Conservation (phyloP, 2,113 vertebrate genomes). For the Eulemur rufifrons region DNA sequence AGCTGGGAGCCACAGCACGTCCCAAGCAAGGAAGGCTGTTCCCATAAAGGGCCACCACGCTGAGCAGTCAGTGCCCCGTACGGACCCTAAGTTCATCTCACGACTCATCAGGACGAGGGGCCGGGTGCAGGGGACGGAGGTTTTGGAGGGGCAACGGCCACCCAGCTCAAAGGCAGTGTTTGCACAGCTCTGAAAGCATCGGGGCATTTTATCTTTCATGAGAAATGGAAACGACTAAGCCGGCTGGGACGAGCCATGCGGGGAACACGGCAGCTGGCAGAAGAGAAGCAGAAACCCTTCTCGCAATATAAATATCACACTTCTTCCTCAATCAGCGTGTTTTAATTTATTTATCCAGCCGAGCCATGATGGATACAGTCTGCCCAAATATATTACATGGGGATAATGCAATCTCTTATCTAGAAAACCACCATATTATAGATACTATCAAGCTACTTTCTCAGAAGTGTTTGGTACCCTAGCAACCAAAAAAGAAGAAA, state of each 20-base stretch:
- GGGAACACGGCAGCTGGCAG: slow-evolving; percentile 16
- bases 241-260: neutral
- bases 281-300: slow-evolving; percentile 25
- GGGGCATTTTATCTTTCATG: neutral
- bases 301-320: slow-evolving; percentile 59
- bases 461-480: slow-evolving; percentile 73
- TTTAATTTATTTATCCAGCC: slow-evolving; percentile 76
- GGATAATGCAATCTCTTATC: slow-evolving; percentile 74
- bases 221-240: neutral
- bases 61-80: no score
- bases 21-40: neutral
- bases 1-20: neutral
- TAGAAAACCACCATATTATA: slow-evolving; percentile 64
- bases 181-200: neutral
- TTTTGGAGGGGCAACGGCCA: accelerated
- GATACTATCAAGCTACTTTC: slow-evolving; percentile 74
- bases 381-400: slow-evolving; percentile 72
- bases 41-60: accelerated
- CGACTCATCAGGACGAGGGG: neutral
- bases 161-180: neutral
- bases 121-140: neutral
- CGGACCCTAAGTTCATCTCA: neutral
- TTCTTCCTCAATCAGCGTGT: slow-evolving; percentile 62
- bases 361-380: slow-evolving; percentile 62
- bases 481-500: slow-evolving; percentile 64